Evolutionary conservation across 2,888 invertebrate species (phyloP), one percentile per base, ranked within the genome.

Genomic region (Conchocele bisecta): DNA sequence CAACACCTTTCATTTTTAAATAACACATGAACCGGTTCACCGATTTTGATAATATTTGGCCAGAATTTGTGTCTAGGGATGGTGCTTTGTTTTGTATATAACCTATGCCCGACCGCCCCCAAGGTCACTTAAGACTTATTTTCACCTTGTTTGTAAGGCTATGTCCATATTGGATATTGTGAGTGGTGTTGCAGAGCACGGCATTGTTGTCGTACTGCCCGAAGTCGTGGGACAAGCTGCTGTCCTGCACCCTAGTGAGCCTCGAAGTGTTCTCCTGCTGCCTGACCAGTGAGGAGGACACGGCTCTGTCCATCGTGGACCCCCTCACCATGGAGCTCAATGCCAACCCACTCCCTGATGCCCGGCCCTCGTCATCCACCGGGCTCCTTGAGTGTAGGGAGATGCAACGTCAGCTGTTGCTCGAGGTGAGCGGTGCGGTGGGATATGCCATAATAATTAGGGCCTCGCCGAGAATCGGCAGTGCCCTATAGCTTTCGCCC

Each of bases 261-360:
- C 94, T 98, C 86, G 98, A 98, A 92, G 94, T 98, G 90, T 98
- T 97, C 92, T 98, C 98, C 2, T 96, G 97, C 90, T 95, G 96
- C 82, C 93, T 98, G 74, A 97, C 96, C 6, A 93, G 95, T 85
- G 98, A 98, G 92, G 96, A 97, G 76, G 96, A 96, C 89, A 98
- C 98, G 0, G 98, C 98, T 0, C 92, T 98, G 20, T 96, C 97
- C 35, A 98, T 98, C 85, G 95, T 98, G 61, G 98, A 98, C 91
- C 98, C 98, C 0, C 95, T 97, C 50, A 95, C 95, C 9, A 93
- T 98, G 48, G 90, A 90, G 59, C 82, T 90, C 54, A 88, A 86
- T 61, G 84, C 86, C 53, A 86, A 85, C 68, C 86, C 87, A 17
- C 71, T 86, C 29, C 85, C 85, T 2, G 80, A 83, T 46, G 72